A percentile compares a stretch with the other conserved stretches of the same genome.
Evolutionary conservation across 2,888 invertebrate genomes (phyloP).

Genomic region (Sinohyriopsis cumingii): DNA sequence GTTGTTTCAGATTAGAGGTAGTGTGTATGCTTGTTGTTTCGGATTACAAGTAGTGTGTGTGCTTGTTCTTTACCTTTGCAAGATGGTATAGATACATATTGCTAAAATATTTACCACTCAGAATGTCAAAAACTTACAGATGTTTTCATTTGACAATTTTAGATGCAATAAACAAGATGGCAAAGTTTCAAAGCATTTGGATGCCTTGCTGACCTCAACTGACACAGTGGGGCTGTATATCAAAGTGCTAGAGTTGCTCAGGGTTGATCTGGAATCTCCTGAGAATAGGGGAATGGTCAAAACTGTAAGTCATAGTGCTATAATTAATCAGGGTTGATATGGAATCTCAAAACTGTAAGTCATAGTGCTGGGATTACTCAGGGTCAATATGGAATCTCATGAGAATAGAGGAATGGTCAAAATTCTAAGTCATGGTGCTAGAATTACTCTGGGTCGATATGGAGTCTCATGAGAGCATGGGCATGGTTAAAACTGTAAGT

Average conservation of each 20-base stretch:
- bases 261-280: conserved; percentile 50
- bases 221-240: conserved; percentile 61
- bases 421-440: conserved; percentile 34
- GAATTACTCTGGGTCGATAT: neutral
- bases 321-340: neutral
- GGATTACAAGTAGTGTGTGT: too few species aligned
- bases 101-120: too few species aligned
- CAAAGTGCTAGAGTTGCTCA: conserved; percentile 54
- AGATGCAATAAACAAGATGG: conserved; percentile 23
- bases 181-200: conserved; percentile 49
- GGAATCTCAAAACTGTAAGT: conserved; percentile 12
- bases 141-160: too few species aligned
- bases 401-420: conserved; percentile 51
- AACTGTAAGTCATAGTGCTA: conserved; percentile 37
- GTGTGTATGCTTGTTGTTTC: too few species aligned
- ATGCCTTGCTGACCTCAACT: conserved; percentile 50
- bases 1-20: too few species aligned
- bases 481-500: conserved; percentile 11
- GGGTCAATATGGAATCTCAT: conserved; percentile 48
- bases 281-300: conserved; percentile 54
- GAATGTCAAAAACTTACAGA: too few species aligned
- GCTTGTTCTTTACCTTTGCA: too few species aligned
- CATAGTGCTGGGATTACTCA: neutral
- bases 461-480: neutral
- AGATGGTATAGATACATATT: too few species aligned